Evolutionary conservation across 2,888 invertebrate species (phyloP).

Genomic region (Drosophila prolongata): DNA sequence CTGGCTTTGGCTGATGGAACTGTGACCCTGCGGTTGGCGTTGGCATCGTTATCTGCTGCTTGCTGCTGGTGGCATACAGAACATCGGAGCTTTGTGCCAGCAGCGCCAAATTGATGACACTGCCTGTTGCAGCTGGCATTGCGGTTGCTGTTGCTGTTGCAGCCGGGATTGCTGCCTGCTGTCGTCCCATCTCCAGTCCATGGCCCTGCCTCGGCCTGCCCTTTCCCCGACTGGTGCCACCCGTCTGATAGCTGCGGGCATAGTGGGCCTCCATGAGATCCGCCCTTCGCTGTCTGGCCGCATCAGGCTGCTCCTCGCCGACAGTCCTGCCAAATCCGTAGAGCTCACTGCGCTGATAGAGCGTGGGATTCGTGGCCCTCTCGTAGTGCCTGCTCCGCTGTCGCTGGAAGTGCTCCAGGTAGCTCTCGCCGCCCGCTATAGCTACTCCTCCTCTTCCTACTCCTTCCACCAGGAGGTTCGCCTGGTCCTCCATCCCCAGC

Average conservation of each 20-base stretch:
- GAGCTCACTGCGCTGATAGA: slow-evolving; percentile 52
- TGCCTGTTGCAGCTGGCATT: slow-evolving; percentile 34
- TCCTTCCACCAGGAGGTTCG: slow-evolving; percentile 10
- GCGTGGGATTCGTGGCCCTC: slow-evolving; percentile 20
- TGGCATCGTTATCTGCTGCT: slow-evolving; percentile 48
- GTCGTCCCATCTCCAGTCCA: slow-evolving; percentile 31
- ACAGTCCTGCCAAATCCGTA: slow-evolving; percentile 57
- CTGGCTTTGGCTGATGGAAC: slow-evolving; percentile 39
- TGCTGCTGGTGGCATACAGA: slow-evolving; percentile 64
- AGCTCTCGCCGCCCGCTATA: slow-evolving; percentile 69
- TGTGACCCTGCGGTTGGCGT: slow-evolving; percentile 41
- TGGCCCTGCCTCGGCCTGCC: slow-evolving; percentile 12
- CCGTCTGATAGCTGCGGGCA: slow-evolving; percentile 51
- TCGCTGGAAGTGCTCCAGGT: slow-evolving; percentile 82
- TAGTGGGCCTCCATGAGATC: slow-evolving; percentile 66
- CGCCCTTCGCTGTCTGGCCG: slow-evolving; percentile 53
- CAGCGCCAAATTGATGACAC: slow-evolving; percentile 51
- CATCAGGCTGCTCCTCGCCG: slow-evolving; percentile 31
- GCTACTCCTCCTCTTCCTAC: slow-evolving; percentile 27
- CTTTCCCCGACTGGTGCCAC: slow-evolving; percentile 13
- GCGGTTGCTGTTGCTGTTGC: slow-evolving; percentile 22
- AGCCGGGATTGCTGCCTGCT: slow-evolving; percentile 25
- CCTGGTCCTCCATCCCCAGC: slow-evolving; percentile 18
- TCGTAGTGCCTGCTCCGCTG: slow-evolving; percentile 52
- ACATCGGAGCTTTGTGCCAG: slow-evolving; percentile 46